These are phyloP conservation scores for Drosophila multiciliata DNA, from an alignment of 2,888 invertebrate species.

Conservation along the genomic window DNA sequence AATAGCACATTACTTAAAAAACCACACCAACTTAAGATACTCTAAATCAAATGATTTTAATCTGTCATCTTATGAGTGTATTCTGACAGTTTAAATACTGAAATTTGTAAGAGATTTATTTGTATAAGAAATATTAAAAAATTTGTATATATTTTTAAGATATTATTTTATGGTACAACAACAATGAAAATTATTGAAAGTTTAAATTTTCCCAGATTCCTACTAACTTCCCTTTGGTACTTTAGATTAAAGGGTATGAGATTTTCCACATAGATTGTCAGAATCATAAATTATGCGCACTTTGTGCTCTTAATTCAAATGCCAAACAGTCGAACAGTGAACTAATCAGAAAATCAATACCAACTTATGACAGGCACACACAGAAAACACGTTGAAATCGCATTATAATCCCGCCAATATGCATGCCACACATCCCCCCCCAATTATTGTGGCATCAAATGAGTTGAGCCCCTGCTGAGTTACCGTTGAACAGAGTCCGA, in stretches of 20 bases:
- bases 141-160: too few species aligned
- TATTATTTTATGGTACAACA: too few species aligned
- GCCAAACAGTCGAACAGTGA: conserved; percentile 31
- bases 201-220: neutral
- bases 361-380: conserved; percentile 16
- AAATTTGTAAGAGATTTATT: neutral
- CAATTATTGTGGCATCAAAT: conserved; percentile 33
- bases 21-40: neutral
- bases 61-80: neutral
- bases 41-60: neutral
- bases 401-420: conserved; percentile 53
- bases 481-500: neutral
- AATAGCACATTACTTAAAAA: neutral
- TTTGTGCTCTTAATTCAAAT: conserved; percentile 51
- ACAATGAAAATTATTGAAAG: neutral
- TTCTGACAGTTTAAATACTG: neutral
- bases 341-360: conserved; percentile 9
- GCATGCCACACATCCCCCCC: conserved; percentile 21
- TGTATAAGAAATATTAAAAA: neutral
- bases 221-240: neutral
- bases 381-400: conserved; percentile 44
- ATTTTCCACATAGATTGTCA: conserved; percentile 6
- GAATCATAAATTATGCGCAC: conserved; percentile 48
- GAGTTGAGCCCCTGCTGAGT: conserved; percentile 26
- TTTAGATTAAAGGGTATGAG: neutral